Evolutionary conservation across 2,113 vertebrate species (phyloP).

Genomic region (Bufo bufo): DNA sequence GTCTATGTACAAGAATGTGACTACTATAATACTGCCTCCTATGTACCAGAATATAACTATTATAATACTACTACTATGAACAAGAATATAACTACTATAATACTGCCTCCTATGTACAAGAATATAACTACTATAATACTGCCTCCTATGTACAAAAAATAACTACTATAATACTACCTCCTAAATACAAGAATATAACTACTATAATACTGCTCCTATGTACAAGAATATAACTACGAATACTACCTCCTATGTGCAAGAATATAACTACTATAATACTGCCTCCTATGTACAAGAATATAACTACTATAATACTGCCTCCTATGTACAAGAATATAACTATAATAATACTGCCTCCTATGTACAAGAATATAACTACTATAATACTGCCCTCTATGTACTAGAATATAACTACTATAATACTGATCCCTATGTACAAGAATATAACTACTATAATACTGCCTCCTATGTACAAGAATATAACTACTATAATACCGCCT

Average conservation of each 20-base stretch:
- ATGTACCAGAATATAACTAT: background rate
- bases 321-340: conserved; percentile 4
- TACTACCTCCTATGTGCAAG: background rate
- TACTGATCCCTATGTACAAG: background rate
- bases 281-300: background rate
- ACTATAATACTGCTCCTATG: background rate
- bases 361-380: conserved; percentile 6
- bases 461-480: background rate
- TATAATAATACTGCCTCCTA: background rate
- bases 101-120: background rate
- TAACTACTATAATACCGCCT: background rate
- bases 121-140: conserved; percentile 17
- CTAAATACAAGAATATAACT: too few relatives aligned
- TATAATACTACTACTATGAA: background rate
- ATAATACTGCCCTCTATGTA: background rate
- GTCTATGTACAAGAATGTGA: background rate
- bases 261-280: background rate
- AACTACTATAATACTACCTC: background rate
- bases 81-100: background rate
- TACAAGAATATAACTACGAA: background rate
- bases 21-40: background rate
- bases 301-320: background rate
- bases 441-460: background rate
- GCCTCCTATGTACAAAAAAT: background rate
- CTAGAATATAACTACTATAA: conserved; percentile 8